Conservation (phyloP, 2,113 vertebrate genomes). For the Kryptolebias marmoratus region DNA sequence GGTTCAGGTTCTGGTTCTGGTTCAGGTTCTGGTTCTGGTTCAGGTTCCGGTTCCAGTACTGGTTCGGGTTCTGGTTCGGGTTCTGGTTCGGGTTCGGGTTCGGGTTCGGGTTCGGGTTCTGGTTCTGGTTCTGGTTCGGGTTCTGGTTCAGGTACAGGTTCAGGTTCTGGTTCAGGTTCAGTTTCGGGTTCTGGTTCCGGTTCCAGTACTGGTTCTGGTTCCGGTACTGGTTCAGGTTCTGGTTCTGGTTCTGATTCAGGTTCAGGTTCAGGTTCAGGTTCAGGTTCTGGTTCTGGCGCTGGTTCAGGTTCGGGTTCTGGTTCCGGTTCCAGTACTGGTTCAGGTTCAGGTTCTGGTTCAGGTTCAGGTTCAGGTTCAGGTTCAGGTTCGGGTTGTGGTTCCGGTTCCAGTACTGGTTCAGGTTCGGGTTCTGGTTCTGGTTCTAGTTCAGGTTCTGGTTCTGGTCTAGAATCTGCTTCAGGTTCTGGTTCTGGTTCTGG, state of each 20-base stretch:
- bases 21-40: neutral
- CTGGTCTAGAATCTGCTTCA: neutral
- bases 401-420: too few species aligned
- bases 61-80: too few species aligned
- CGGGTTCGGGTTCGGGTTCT: too few species aligned
- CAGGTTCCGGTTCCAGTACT: neutral
- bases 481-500: too few species aligned
- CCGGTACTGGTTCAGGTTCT: neutral
- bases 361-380: too few species aligned
- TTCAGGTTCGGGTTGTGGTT: neutral
- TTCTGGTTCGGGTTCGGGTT: too few species aligned
- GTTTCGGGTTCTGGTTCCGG: too few species aligned
- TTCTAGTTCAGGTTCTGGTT: neutral
- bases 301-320: neutral
- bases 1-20: neutral
- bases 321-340: neutral
- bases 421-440: neutral
- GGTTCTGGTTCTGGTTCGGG: neutral
- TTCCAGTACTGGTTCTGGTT: neutral
- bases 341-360: neutral
- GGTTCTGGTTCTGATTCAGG: neutral
- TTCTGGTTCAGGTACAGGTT: neutral
- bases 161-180: neutral
- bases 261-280: neutral
- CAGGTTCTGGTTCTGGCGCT: neutral